These are phyloP conservation scores for Silurus aristotelis DNA, from an alignment of 2,797 vertebrate genomes.

Conservation along the genomic window DNA sequence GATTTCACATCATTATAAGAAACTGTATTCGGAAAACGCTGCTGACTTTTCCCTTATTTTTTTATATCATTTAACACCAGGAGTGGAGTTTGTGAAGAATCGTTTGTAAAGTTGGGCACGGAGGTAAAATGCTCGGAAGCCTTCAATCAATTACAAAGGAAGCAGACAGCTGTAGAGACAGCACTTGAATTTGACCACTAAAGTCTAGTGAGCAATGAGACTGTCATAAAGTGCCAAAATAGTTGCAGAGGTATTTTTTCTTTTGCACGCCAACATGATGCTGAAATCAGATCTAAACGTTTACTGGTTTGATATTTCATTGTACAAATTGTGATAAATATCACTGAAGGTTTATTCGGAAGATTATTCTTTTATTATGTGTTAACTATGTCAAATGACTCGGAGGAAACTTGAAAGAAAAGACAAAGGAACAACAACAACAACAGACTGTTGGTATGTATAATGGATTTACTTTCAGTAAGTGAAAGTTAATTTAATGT, in stretches of 20 bases:
- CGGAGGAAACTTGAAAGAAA: not conserved
- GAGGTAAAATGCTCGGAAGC: constrained; percentile 60
- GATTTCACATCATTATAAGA: not conserved
- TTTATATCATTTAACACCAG: not conserved
- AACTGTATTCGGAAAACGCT: not conserved
- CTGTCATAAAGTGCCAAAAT: constrained; percentile 77
- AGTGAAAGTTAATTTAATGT: not conserved
- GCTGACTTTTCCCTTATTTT: not conserved
- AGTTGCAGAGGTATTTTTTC: constrained; percentile 52
- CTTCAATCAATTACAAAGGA: constrained; percentile 72
- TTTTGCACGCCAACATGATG: not conserved
- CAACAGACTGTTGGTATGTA: constrained; percentile 13
- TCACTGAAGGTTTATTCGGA: not conserved
- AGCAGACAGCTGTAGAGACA: constrained; percentile 77
- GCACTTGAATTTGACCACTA: constrained; percentile 91
- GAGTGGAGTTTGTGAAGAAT: not conserved
- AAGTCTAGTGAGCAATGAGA: constrained; percentile 72
- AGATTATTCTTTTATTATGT: constrained; percentile 23
- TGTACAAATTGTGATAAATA: not conserved
- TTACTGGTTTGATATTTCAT: constrained; percentile 4
- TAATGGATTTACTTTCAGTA: not conserved
- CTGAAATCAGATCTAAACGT: not conserved
- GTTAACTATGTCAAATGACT: constrained; percentile 14
- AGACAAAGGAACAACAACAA: not conserved
- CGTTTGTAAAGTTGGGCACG: constrained; percentile 53